phyloP scores from a whole-genome alignment of 2,888 invertebrate species.

The Harpalus rubripes region DNA sequence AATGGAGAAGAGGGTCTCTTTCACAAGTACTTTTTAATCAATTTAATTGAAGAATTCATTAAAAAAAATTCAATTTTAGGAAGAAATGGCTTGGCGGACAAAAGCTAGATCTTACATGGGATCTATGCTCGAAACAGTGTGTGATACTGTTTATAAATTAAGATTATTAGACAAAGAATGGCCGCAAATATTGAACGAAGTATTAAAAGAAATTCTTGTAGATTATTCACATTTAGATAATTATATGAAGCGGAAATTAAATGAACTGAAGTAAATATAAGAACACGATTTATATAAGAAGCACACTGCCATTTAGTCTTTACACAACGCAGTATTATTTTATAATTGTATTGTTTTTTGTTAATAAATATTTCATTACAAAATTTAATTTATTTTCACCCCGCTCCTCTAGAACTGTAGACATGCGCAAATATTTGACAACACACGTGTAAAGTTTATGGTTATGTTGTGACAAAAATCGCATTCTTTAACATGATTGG shows the following conservation, averaged over 20 bases:
- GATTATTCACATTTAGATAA: slow-evolving; percentile 90
- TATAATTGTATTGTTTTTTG: slow-evolving; percentile 60
- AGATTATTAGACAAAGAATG: slow-evolving; percentile 87
- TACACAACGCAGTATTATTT: slow-evolving; percentile 65
- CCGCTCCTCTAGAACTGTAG: no score
- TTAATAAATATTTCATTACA: slow-evolving; percentile 56
- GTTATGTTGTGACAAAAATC: slow-evolving; percentile 51
- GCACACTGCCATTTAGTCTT: slow-evolving; percentile 65
- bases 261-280: slow-evolving; percentile 77
- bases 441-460: slow-evolving; percentile 46
- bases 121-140: slow-evolving; percentile 85
- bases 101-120: slow-evolving; percentile 86
- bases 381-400: not conserved
- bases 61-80: slow-evolving; percentile 77
- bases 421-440: not conserved
- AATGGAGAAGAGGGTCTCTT: slow-evolving; percentile 84
- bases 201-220: slow-evolving; percentile 87
- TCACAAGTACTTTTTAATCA: slow-evolving; percentile 76
- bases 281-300: slow-evolving; percentile 62
- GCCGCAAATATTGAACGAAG: slow-evolving; percentile 87
- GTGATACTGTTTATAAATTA: slow-evolving; percentile 88
- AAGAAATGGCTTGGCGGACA: slow-evolving; percentile 86
- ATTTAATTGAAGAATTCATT: not conserved
- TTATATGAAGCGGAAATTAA: slow-evolving; percentile 86
- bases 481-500: slow-evolving; percentile 67